Evolutionary conservation across 2,888 invertebrate species (phyloP), one percentile per base, ranked within the genome.

Genomic region (Parascotia fuliginaria): DNA sequence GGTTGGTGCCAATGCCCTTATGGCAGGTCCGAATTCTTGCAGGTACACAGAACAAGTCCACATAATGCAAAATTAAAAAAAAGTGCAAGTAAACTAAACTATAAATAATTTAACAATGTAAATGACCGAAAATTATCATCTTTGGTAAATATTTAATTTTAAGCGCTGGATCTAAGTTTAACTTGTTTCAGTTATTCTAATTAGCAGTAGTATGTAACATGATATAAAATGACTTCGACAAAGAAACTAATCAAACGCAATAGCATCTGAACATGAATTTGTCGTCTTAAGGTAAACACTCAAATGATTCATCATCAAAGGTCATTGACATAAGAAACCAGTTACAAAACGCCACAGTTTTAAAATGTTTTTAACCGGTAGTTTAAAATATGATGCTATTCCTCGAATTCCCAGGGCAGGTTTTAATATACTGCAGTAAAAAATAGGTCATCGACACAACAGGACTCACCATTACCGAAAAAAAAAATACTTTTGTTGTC

Each of bases 291-390:
- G 55, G 85, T 84, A 86, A 86, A 87, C 80, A 74, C 48, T 47
- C 50, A 45, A 33, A 44, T 89, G 87, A 89, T 53, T 89, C 87
- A 87, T 71, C 63, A 38, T 14, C 51, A 45, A 73, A 60, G 89
- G 85, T 88, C 87, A 86, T 51, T 84, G 71, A 79, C 85, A 74
- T 67, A 65, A 51, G 65, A 75, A 86, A 87, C 88, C 84, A 70
- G 87, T 86, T 84, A 65, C 63, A 64, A 73, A 79, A 76, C 72
- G 70, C 67, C 72, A 77, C 78, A 77, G 73, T 68, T 73, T 78
- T 70, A 60, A 65, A 53, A 43, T 53, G 72, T 60, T 73, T 70
- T 79, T 73, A 67, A 52, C 54, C 42, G 59, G 62, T 69, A 63
- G 41, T 65, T 49, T 73, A 81, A 82, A 77, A 70, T 76, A 74